Base-by-base conservation (phyloP, 2,888 invertebrate genomes). In the Autographa gamma region DNA sequence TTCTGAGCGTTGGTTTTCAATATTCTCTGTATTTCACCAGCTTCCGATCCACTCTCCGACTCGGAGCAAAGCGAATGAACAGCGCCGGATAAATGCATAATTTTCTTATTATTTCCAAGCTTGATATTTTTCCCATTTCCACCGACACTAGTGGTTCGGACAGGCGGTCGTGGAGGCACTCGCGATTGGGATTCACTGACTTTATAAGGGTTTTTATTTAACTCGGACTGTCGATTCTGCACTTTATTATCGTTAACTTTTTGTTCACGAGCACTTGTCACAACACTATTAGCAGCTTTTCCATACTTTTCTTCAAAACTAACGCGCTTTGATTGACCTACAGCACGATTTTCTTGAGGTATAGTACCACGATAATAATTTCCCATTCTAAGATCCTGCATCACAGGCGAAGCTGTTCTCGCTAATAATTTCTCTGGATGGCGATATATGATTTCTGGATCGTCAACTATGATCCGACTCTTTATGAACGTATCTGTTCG, bases 31-130 rank as follows among this genome's bases (percentile, higher is more conserved):
- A 97, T 96, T 91, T 97, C 97, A 6, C 97, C 97, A 54, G 97
- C 97, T 88, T 97, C 97, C 56, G 97, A 97, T 34, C 97, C 97
- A 86, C 97, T 97, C 89, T 97, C 97, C 74, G 97, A 97, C 85
- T 97, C 97, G 6, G 96, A 96, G 77, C 90, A 93, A 72, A 91
- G 65, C n/a, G 88, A 88, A 74, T 88, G 84, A 63, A 85, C 86
- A 56, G 82, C 85, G 69, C 83, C 77, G 16, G 78, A 60, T 66
- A 82, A 71, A 74, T 84, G 61, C 66, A 60, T 76, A 79, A 76
- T 80, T 74, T 84, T 91, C 80, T 79, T 87, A 85, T 85, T 90
- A 71, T 83, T 83, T 60, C 83, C 73, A 31, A 85, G 73, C 80
- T 84, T 85, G 19, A 81, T 70, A 76, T 73, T 86, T 84, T 88